Evolutionary conservation across 2,797 vertebrate genomes (phyloP).

Genomic region (Furcifer pardalis): DNA sequence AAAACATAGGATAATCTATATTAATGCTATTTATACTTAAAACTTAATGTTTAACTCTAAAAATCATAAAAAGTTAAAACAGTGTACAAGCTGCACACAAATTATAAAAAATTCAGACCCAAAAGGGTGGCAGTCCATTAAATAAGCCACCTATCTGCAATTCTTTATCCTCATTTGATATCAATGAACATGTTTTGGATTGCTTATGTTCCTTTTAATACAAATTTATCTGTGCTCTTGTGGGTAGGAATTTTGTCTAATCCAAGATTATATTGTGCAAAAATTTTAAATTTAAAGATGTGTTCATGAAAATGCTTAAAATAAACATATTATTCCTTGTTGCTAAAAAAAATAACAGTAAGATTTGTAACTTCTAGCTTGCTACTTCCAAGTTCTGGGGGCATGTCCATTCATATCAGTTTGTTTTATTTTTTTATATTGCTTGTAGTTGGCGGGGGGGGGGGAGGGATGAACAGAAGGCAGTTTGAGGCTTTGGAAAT

Average conservation of each 20-base stretch:
- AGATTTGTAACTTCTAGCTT: background rate
- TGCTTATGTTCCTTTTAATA: background rate
- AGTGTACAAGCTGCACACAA: too few relatives aligned
- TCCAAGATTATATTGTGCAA: background rate
- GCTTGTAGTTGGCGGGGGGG: too few relatives aligned
- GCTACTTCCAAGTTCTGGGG: background rate
- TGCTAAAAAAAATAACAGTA: background rate
- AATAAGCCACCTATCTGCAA: too few relatives aligned
- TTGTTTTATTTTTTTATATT: too few relatives aligned
- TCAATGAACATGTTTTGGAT: background rate
- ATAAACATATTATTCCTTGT: background rate
- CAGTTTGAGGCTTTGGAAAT: background rate
- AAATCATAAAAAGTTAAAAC: too few relatives aligned
- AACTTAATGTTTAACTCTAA: too few relatives aligned
- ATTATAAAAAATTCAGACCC: too few relatives aligned
- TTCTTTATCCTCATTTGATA: background rate
- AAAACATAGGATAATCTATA: too few relatives aligned
- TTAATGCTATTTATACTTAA: too few relatives aligned
- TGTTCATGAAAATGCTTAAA: background rate
- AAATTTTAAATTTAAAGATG: background rate
- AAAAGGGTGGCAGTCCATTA: too few relatives aligned
- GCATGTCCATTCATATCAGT: background rate
- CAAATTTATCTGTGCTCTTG: background rate
- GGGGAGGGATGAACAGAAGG: background rate
- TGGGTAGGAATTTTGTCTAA: background rate